A percentile compares a stretch with the other conserved stretches of the same genome.
Conservation (phyloP, 2,113 vertebrate genomes). For the Passer montanus region DNA sequence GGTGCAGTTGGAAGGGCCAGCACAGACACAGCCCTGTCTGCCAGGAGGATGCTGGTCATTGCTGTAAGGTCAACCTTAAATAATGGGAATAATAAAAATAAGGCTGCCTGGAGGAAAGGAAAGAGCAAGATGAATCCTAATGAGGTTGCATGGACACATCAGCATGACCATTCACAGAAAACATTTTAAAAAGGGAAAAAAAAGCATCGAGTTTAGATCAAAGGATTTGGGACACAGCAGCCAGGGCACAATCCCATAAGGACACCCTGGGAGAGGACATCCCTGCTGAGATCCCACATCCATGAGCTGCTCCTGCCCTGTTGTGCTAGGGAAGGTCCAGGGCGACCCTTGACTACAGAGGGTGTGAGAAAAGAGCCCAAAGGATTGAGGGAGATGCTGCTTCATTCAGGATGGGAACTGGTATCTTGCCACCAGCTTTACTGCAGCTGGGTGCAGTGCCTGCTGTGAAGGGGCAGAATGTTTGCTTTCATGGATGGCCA, state of each 20-base stretch:
- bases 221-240: background rate
- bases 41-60: background rate
- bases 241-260: background rate
- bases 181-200: fast-evolving
- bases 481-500: background rate
- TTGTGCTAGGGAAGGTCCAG: background rate
- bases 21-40: fast-evolving
- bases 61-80: background rate
- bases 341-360: background rate
- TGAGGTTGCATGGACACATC: background rate
- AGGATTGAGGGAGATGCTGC: background rate
- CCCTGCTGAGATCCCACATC: background rate
- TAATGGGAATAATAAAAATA: conserved; percentile 5
- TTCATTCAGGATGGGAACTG: fast-evolving
- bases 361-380: background rate
- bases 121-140: background rate
- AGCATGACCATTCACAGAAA: background rate
- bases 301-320: background rate
- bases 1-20: fast-evolving
- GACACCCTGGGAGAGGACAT: background rate
- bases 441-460: fast-evolving
- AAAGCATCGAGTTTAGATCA: background rate
- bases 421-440: background rate
- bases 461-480: background rate
- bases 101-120: background rate